Conservation (phyloP, 2,888 invertebrate species). For the Buathra laborator region DNA sequence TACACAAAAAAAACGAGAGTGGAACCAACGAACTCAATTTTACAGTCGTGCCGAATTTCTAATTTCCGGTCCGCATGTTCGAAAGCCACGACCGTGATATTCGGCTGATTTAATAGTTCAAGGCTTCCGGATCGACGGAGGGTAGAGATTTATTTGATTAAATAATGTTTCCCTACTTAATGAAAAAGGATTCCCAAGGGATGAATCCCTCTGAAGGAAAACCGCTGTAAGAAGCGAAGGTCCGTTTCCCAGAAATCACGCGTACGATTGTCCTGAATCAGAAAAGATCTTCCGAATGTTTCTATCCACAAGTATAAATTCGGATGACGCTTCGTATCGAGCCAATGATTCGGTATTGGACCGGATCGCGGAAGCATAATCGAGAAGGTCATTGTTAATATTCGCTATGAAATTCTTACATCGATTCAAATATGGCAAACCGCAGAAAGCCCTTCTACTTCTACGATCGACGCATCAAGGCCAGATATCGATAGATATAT, state of each 20-base stretch:
- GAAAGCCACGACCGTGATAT: slow-evolving; percentile 40
- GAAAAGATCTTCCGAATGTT: not conserved
- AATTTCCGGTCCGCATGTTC: slow-evolving; percentile 53
- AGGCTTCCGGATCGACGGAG: slow-evolving; percentile 21
- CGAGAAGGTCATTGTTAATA: slow-evolving; percentile 18
- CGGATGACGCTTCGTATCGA: not conserved
- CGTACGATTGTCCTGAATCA: not conserved
- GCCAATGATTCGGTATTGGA: not conserved
- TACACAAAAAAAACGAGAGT: not conserved
- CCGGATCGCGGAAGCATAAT: slow-evolving; percentile 22
- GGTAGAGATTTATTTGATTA: not conserved
- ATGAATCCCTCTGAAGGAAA: too few relatives aligned
- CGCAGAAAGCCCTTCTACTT: not conserved
- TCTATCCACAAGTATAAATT: not conserved
- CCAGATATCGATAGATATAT: slow-evolving; percentile 18
- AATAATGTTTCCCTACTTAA: not conserved
- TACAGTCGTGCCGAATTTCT: slow-evolving; percentile 34
- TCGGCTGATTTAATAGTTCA: slow-evolving; percentile 45
- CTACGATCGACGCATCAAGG: slow-evolving; percentile 9
- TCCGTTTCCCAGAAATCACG: too few relatives aligned
- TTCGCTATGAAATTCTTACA: slow-evolving; percentile 10
- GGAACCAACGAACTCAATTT: slow-evolving; percentile 12
- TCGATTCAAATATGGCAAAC: not conserved
- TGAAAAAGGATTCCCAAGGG: too few relatives aligned
- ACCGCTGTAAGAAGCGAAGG: too few relatives aligned